These are phyloP conservation scores for Pituophis catenifer DNA, from an alignment of 2,113 vertebrate species.

Conservation along the genomic window DNA sequence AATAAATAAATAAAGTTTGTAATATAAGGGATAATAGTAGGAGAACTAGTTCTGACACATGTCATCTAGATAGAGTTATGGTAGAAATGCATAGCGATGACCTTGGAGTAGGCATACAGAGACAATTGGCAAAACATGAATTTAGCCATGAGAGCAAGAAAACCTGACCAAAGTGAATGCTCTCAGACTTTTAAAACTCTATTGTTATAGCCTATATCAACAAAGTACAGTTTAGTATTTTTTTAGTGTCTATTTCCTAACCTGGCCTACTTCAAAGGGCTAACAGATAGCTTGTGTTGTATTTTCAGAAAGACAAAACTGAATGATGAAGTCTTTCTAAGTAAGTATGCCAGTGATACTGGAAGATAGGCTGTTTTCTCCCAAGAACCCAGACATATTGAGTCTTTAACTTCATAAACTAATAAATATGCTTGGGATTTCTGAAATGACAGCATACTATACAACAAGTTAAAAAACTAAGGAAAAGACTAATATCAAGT, in stretches of 20 bases:
- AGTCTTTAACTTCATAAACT: not conserved
- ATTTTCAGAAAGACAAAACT: not conserved
- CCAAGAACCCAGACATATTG: not conserved
- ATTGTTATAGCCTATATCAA: not conserved
- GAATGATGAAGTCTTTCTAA: not conserved
- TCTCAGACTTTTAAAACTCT: not conserved
- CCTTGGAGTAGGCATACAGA: not conserved
- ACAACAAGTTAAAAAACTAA: not conserved
- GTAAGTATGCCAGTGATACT: not conserved
- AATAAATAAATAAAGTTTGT: not conserved
- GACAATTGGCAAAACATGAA: not conserved
- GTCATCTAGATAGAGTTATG: not conserved
- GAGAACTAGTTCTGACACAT: not conserved
- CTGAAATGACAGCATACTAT: not conserved
- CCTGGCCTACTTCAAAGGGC: not conserved
- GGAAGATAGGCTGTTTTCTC: not conserved
- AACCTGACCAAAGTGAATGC: not conserved
- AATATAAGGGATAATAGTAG: not conserved
- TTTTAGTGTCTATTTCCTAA: not conserved
- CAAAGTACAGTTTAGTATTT: not conserved
- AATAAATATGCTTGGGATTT: too few relatives aligned
- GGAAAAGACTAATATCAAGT: not conserved
- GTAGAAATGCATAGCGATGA: not conserved
- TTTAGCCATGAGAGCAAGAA: not conserved
- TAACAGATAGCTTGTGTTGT: not conserved